Evolutionary conservation across 2,113 vertebrate genomes (phyloP), one percentile per base, ranked within the genome.

Genomic region (Herpetotheres cachinnans): DNA sequence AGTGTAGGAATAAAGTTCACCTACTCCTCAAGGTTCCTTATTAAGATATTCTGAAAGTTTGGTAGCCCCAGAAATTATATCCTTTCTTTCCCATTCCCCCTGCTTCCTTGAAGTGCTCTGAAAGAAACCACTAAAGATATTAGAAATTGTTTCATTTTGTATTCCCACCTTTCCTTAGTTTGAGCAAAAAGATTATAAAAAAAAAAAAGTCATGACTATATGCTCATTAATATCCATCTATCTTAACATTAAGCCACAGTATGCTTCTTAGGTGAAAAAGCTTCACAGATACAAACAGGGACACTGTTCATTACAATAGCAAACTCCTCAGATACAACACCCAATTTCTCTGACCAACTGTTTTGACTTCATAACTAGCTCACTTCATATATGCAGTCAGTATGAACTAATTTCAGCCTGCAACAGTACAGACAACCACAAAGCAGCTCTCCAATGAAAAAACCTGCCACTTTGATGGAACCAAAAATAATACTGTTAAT

Each of bases 191-290:
- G 80, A 91, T 18, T 19, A 46, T 6, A 54, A 38, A 36, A 86
- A 36, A 82, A 46, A 72, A n/a, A 32, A 10, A 70, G 11, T 13
- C 0, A 0, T 71, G 29, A 46, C 21, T 67, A 16, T 15, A 15
- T 10, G 11, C 52, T 21, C 20, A 72, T 55, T 55, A 69, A n/a
- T 26, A 61, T 34, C 50, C 10, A 36, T 24, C 16, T 58, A 14
- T 13, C 7, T 10, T 3, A 59, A 25, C 4, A 52, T 12, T 40
- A 58, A 77, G 49, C 17, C 49, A 89, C 52, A 40, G 38, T 11
- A 24, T 71, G 14, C 8, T 86, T 11, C 66, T 77, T 7, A 16
- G 18, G 40, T 56, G 40, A 71, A 78, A 83, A 78, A 58, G 21
- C 14, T 34, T 70, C 65, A 56, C 36, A 69, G 32, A 63, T 25